Percentiles rank a stretch among this genome's conserved stretches.
Evolutionary conservation across 2,113 vertebrate genomes (phyloP).

Genomic region (Melanotaenia duboulayi): DNA sequence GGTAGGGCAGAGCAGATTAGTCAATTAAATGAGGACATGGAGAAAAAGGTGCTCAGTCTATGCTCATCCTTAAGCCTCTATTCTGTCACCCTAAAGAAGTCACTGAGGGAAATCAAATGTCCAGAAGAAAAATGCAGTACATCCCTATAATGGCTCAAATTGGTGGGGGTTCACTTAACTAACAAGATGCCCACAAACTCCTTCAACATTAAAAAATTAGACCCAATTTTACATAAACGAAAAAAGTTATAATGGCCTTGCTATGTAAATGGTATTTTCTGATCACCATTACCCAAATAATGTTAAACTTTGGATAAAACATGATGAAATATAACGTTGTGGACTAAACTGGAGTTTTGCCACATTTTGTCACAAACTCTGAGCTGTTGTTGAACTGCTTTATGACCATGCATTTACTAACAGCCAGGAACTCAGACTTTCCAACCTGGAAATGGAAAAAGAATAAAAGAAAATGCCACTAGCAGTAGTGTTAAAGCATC

Average conservation of each 20-base stretch:
- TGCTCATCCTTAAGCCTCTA: constrained; percentile 64
- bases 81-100: constrained; percentile 57
- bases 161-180: constrained; percentile 15
- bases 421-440: not conserved
- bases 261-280: not conserved
- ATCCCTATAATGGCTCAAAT: constrained; percentile 44
- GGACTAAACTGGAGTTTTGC: no score
- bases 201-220: no score
- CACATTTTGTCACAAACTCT: no score
- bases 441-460: no score
- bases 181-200: not conserved
- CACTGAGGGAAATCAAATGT: constrained; percentile 61
- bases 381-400: not conserved
- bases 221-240: no score
- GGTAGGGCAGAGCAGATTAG: constrained; percentile 71
- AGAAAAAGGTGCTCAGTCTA: constrained; percentile 61
- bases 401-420: not conserved
- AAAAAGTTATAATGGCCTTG: no score
- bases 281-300: not conserved
- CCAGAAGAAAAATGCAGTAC: constrained; percentile 46
- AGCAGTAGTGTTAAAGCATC: no score
- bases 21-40: constrained; percentile 74
- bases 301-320: no score
- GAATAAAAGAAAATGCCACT: no score
- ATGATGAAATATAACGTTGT: no score